Base-by-base conservation (phyloP, 1,140 invertebrate species). In the Globodera rostochiensis region DNA sequence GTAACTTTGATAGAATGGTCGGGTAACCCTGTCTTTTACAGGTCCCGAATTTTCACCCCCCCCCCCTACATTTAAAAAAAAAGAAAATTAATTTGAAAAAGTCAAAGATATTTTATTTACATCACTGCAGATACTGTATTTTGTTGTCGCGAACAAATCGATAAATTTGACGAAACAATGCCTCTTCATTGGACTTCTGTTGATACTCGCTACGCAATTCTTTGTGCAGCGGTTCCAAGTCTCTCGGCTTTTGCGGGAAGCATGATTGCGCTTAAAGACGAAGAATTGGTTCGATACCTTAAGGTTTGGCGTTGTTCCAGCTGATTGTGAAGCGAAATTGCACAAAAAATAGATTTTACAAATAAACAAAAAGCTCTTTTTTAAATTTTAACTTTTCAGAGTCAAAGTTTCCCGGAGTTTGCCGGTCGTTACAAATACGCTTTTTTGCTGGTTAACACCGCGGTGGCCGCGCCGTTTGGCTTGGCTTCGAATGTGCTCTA, bases 401-500 rank as follows among this genome's bases (percentile, higher is more conserved):
- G 25, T 67, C n/a, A 84, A 21, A 82, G 74, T n/a, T 46, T 57
- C 21, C 86, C 87, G 15, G 73, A 79, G n/a, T 89, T 87, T 82
- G 80, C 83, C 19, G 74, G 80, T 49, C 70, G 74, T n/a, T 78
- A 82, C 49, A 67, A 83, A n/a, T 66, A 73, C 9, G 9, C 84
- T 25, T 88, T 84, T 66, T 60, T 86, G 25, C 81, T 84, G 15
- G 19, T 86, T 13, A 88, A 89, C 75, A 74, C 86, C 5, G 57
- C 84, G 6, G 83, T 85, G 21, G 46, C 84, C 15, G 46, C 80
- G 9, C 86, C 88, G 15, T 69, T 90, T 13, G 88, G 88, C 45
- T 89, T 89, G 75, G 88, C 88, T 4, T 86, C 87, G 19, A 90
- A 89, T 78, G 71, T 89, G 46, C 83, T 90, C 71, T 89, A 88